Evolutionary conservation across 2,888 invertebrate genomes (phyloP).

Genomic region (Theristus sp.): DNA sequence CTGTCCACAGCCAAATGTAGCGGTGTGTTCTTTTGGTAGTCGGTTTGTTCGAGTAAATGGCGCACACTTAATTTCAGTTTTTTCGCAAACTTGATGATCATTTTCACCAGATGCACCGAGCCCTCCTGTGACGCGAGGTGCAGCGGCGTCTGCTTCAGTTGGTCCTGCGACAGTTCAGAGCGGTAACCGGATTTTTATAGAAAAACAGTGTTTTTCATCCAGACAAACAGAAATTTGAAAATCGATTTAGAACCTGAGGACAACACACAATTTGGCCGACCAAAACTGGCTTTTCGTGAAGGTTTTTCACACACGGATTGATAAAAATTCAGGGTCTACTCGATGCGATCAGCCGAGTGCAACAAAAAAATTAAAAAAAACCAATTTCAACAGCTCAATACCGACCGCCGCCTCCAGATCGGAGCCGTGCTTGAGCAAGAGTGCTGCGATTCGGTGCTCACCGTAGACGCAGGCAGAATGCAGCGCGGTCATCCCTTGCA

Average conservation of each 20-base stretch:
- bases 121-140: constrained; percentile 65
- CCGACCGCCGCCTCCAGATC: constrained; percentile 48
- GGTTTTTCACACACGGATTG: too few relatives aligned
- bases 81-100: constrained; percentile 7
- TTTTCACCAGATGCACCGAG: constrained; percentile 30
- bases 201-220: too few relatives aligned
- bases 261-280: neutral
- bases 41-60: neutral
- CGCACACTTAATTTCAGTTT: neutral
- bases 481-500: constrained; percentile 53
- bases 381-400: neutral
- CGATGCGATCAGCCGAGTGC: too few relatives aligned
- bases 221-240: too few relatives aligned
- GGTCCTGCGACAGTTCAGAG: constrained; percentile 25
- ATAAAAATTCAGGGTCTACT: too few relatives aligned
- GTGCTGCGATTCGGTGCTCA: constrained; percentile 29
- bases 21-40: constrained; percentile 58
- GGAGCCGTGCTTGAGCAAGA: constrained; percentile 52
- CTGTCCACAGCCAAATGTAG: constrained; percentile 72
- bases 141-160: constrained; percentile 46
- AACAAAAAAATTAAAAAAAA: too few relatives aligned
- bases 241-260: too few relatives aligned
- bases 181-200: neutral
- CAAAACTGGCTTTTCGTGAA: too few relatives aligned
- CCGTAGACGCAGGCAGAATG: constrained; percentile 35